These are phyloP conservation scores for Coenonympha arcania DNA, from an alignment of 2,888 invertebrate genomes.

Conservation along the genomic window DNA sequence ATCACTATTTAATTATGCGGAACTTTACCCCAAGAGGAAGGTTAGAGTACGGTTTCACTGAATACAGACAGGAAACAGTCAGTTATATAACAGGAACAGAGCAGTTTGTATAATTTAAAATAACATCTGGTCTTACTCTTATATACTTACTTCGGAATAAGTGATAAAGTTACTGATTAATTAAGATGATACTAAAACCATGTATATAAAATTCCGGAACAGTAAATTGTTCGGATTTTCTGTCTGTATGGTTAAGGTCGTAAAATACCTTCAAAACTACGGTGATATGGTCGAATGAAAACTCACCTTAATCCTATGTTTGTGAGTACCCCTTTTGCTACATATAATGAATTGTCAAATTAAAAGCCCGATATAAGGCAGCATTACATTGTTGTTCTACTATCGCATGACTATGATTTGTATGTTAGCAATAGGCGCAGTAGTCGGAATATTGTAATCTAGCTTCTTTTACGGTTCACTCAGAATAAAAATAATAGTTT, in stretches of 20 bases:
- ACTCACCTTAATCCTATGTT: constrained; percentile 38
- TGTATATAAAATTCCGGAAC: no score
- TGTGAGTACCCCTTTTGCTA: constrained; percentile 36
- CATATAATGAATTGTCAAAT: constrained; percentile 27
- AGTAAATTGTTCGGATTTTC: no score
- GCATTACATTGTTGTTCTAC: constrained; percentile 3
- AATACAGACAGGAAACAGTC: background rate
- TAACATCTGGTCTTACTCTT: no score
- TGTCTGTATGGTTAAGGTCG: background rate
- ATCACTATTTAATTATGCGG: constrained; percentile 68
- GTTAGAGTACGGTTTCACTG: constrained; percentile 23
- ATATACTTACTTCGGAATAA: no score
- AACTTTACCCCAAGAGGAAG: constrained; percentile 45
- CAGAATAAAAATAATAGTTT: no score
- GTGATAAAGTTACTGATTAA: no score
- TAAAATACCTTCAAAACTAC: background rate
- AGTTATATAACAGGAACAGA: no score
- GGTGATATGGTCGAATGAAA: background rate
- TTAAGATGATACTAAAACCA: no score
- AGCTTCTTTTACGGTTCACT: background rate
- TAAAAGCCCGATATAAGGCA: constrained; percentile 21
- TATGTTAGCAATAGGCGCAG: constrained; percentile 6
- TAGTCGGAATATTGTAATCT: constrained; percentile 5
- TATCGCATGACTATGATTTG: background rate
- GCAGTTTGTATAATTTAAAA: no score